Base-by-base conservation (phyloP, 1,140 invertebrate genomes). In the Heliconius nattereri region DNA sequence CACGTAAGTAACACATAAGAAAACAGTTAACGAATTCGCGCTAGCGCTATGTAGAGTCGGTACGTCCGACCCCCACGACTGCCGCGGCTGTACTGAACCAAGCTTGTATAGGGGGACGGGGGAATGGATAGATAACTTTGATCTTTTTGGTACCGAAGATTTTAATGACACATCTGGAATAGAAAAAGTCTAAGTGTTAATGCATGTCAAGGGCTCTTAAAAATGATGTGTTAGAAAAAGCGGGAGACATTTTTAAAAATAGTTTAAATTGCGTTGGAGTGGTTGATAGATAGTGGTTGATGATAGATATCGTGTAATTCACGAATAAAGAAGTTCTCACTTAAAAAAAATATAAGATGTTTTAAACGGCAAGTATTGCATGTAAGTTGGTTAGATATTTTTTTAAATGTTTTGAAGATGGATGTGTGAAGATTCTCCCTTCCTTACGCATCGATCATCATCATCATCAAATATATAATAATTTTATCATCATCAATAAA, bases 151-250 rank as follows among this genome's bases (percentile, higher is more conserved):
- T 89, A 84, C 86, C 85, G 91, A 91, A 89, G 90, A 92, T 93
- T 93, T 94, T 93, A 94, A 94, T 94, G 92, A 94, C 89, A 90
- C 90, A 93, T 93, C 91, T 92, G 90, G 89, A 87, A 85, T 83
- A 89, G 89, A 92, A 94, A 94, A 93, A 92, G 80, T 79, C 81
- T 93, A 94, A 93, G 92, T 93, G 92, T 94, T 93, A 94, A 94
- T 92, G 90, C 92, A 92, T 94, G 92, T 94, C 91, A 91, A 93
- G 91, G 90, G 88, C 90, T 93, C 85, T 89, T 87, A 73, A 85
- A 91, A 91, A 92, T 85, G 89, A 92, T 83, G 91, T 94, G 91
- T 89, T 87, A 93, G 90, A 92, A 92, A 92, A 92, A 92, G 85
- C 90, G 92, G 90, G 91, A 93, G 91, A 94, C 91, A 91, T 90